phyloP scores from a whole-genome alignment of 2,797 vertebrate genomes.

The Anguilla obscura region DNA sequence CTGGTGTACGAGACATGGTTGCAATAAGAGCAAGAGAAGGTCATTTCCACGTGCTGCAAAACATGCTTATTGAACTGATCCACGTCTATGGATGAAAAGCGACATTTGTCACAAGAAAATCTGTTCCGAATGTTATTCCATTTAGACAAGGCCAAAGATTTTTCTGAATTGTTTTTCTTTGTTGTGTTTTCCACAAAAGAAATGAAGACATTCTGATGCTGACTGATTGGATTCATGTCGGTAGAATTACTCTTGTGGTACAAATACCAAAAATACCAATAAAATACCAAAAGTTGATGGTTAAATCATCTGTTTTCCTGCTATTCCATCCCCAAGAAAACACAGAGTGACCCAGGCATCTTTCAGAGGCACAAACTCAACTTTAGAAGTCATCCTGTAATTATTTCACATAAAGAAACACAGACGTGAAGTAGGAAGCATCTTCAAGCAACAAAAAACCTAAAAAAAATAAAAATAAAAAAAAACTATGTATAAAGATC shows the following conservation, averaged over 20 bases:
- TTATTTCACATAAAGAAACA: neutral
- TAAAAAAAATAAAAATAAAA: neutral
- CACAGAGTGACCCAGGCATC: neutral
- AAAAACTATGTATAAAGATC: neutral
- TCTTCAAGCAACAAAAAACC: neutral
- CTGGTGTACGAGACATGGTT: slow-evolving; percentile 82
- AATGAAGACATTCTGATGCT: slow-evolving; percentile 50
- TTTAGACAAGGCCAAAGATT: slow-evolving; percentile 54
- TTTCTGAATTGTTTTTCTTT: slow-evolving; percentile 31
- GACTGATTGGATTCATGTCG: slow-evolving; percentile 56
- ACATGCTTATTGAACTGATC: slow-evolving; percentile 80
- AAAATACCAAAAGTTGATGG: neutral
- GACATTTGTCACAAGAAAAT: slow-evolving; percentile 86
- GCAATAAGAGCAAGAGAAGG: slow-evolving; percentile 89
- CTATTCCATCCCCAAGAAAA: neutral
- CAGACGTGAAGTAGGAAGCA: neutral
- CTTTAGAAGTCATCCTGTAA: neutral
- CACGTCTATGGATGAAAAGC: slow-evolving; percentile 80
- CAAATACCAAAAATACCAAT: too few relatives aligned
- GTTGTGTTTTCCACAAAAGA: slow-evolving; percentile 49
- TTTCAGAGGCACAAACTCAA: neutral
- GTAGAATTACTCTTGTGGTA: neutral
- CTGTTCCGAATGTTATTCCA: slow-evolving; percentile 69
- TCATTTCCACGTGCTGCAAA: slow-evolving; percentile 80
- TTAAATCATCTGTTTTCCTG: neutral